Percentiles rank a stretch among this genome's conserved stretches.
Evolutionary conservation across 2,113 vertebrate genomes (phyloP).

Genomic region (Hyaena hyaena): DNA sequence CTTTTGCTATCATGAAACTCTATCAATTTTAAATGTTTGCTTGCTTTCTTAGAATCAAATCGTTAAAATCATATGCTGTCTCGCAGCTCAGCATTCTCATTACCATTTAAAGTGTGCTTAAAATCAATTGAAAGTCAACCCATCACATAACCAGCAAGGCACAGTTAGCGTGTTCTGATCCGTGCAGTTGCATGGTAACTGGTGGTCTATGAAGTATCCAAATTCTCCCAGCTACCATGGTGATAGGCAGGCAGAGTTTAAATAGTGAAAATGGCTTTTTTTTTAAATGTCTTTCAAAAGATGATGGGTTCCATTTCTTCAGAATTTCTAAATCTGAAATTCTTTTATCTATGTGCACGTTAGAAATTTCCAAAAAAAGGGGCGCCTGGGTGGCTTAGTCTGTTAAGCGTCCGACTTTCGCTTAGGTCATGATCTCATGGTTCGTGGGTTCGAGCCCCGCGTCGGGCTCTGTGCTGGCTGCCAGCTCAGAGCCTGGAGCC

Average conservation of each 20-base stretch:
- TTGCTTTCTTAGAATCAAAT: constrained; percentile 54
- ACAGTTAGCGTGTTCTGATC: constrained; percentile 14
- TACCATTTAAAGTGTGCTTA: constrained; percentile 65
- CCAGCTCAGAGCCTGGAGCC: too few relatives aligned
- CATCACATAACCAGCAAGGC: background rate
- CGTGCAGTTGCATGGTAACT: background rate
- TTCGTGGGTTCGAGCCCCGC: too few relatives aligned
- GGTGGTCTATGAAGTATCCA: background rate
- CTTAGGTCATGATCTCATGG: too few relatives aligned
- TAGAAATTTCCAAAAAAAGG: background rate
- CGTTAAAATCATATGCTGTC: constrained; percentile 28
- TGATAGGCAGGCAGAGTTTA: constrained; percentile 26
- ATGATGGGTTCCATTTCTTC: background rate
- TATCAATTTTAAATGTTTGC: constrained; percentile 45
- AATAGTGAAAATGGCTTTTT: background rate
- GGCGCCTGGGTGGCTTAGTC: too few relatives aligned
- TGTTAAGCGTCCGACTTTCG: too few relatives aligned
- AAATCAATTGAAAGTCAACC: constrained; percentile 65
- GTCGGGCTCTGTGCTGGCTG: too few relatives aligned
- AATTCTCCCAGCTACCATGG: constrained; percentile 1
- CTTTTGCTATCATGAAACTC: background rate
- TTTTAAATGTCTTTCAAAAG: background rate
- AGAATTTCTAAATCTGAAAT: constrained; percentile 7
- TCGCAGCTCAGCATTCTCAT: constrained; percentile 32
- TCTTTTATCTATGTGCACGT: background rate